These are phyloP conservation scores for Riparia riparia DNA, from an alignment of 2,113 vertebrate genomes.

Conservation along the genomic window DNA sequence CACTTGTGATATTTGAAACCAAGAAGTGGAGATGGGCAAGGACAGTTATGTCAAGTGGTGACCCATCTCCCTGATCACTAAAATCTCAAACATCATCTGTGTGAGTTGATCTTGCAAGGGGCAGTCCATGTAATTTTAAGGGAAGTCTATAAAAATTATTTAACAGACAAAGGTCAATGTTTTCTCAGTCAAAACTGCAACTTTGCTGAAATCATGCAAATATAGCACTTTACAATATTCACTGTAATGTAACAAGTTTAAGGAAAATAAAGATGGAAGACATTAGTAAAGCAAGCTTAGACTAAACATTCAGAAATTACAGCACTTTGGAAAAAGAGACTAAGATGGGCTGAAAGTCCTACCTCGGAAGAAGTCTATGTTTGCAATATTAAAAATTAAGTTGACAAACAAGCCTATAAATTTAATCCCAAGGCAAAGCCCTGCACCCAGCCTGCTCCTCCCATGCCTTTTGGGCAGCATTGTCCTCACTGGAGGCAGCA, in stretches of 20 bases:
- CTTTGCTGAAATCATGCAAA: background rate
- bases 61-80: background rate
- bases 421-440: background rate
- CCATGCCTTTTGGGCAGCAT: background rate
- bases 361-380: background rate
- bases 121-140: background rate
- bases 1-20: background rate
- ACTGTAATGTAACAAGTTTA: background rate
- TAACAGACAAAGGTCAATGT: background rate
- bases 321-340: background rate
- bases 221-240: background rate
- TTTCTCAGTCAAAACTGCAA: background rate
- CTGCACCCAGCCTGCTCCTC: background rate
- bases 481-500: background rate
- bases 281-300: background rate
- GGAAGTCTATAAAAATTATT: background rate
- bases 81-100: background rate
- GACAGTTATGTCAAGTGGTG: background rate
- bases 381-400: background rate
- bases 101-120: background rate
- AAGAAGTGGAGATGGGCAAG: background rate
- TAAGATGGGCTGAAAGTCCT: background rate
- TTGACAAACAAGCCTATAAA: background rate
- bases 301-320: background rate
- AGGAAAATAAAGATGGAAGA: background rate